A percentile compares a stretch with the other conserved stretches of the same genome.
phyloP scores from a whole-genome alignment of 1,140 invertebrate species.

The Bombyx mandarina region DNA sequence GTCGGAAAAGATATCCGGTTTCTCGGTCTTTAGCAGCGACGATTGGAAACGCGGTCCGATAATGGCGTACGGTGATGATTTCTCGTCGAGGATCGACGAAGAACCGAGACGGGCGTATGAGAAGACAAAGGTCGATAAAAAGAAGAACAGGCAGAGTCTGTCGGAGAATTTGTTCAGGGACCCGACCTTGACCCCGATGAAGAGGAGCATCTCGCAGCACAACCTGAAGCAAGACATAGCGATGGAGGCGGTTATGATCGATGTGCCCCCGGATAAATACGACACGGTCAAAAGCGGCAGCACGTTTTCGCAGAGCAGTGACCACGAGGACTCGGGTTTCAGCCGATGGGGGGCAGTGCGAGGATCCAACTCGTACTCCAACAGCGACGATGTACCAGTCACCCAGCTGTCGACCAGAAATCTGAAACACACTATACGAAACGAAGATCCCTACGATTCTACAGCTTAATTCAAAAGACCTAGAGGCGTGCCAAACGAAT shows the following conservation, averaged over 20 bases:
- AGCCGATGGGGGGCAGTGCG: conserved; percentile 49
- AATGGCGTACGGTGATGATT: conserved; percentile 48
- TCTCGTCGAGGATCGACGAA: conserved; percentile 11
- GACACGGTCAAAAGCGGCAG: conserved; percentile 34
- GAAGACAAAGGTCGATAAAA: conserved; percentile 28
- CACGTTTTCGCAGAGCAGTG: conserved; percentile 23
- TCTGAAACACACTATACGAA: conserved; percentile 17
- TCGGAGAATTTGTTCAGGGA: conserved; percentile 42
- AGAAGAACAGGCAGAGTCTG: conserved; percentile 42
- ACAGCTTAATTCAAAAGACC: too few species aligned
- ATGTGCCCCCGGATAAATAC: conserved; percentile 42
- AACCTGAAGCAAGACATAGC: conserved; percentile 50
- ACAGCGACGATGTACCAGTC: conserved; percentile 35
- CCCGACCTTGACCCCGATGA: conserved; percentile 21
- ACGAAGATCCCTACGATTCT: too few species aligned
- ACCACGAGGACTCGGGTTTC: conserved; percentile 24
- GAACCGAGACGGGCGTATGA: conserved; percentile 22
- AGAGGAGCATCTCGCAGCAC: conserved; percentile 46
- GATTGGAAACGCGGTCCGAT: conserved; percentile 37
- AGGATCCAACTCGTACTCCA: conserved; percentile 54
- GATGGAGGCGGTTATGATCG: conserved; percentile 55
- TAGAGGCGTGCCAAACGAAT: too few species aligned
- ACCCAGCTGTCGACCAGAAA: conserved; percentile 55
- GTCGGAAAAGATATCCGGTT: conserved; percentile 57
- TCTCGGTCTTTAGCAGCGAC: conserved; percentile 48